Percentiles rank a stretch among this genome's conserved stretches.
Evolutionary conservation across 1,140 invertebrate species (phyloP).

Genomic region (Sinonovacula constricta): DNA sequence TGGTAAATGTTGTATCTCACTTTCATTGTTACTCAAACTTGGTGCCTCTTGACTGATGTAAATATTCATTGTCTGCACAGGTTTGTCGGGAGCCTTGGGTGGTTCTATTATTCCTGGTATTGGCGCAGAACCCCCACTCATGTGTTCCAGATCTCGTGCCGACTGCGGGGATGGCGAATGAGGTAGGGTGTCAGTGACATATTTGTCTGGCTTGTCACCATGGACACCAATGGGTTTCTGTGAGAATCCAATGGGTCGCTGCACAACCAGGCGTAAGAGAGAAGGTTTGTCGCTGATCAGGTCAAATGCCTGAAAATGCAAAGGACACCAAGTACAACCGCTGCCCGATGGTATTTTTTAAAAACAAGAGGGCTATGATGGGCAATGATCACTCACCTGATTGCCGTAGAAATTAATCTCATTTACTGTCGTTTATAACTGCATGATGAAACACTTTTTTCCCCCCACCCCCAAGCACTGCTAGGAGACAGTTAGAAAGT

Average conservation of each 20-base stretch:
- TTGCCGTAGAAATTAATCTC: too few relatives aligned
- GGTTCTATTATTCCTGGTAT: conserved; percentile 44
- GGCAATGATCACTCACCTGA: too few relatives aligned
- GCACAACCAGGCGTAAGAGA: conserved; percentile 30
- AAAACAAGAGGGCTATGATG: too few relatives aligned
- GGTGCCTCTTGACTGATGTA: conserved; percentile 11
- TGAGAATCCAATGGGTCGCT: conserved; percentile 44
- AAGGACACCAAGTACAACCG: too few relatives aligned
- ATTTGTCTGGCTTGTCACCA: conserved; percentile 13
- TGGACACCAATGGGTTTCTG: conserved; percentile 15
- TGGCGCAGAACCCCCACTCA: not conserved
- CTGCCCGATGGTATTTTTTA: too few relatives aligned
- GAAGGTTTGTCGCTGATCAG: conserved; percentile 2
- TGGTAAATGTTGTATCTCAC: not conserved
- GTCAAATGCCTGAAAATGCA: conserved; percentile 21
- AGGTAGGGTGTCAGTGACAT: not conserved
- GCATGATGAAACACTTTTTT: too few relatives aligned
- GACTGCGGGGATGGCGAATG: not conserved
- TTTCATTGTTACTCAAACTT: not conserved
- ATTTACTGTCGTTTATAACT: too few relatives aligned
- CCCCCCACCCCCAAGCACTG: too few relatives aligned
- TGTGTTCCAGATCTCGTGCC: conserved; percentile 6
- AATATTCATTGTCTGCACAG: conserved; percentile 12
- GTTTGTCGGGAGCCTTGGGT: not conserved
- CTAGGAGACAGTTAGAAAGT: too few relatives aligned